These are phyloP conservation scores for Drosophila rellima DNA, from an alignment of 2,888 invertebrate genomes.

Conservation along the genomic window DNA sequence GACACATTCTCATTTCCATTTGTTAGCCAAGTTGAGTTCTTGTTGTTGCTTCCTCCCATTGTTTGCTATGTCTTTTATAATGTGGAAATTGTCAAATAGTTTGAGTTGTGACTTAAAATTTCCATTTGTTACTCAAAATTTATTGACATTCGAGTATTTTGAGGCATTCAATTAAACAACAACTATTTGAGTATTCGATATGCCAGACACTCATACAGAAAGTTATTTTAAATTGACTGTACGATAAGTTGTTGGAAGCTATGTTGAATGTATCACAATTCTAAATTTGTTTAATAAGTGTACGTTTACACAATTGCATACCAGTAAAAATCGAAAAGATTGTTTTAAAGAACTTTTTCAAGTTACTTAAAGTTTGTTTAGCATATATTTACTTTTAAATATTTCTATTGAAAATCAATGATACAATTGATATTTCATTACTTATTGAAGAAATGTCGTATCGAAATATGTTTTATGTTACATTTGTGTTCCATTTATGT, in stretches of 20 bases:
- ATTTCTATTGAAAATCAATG: background rate
- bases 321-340: no score
- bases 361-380: background rate
- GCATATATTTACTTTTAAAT: background rate
- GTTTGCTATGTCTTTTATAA: conserved; percentile 20
- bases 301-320: background rate
- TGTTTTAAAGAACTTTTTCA: background rate
- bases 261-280: background rate
- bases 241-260: background rate
- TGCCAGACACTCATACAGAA: background rate
- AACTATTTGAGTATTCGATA: conserved; percentile 45
- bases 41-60: conserved; percentile 2
- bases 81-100: conserved; percentile 44
- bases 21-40: conserved; percentile 1
- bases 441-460: background rate
- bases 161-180: conserved; percentile 51
- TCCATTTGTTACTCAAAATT: conserved; percentile 12
- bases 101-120: conserved; percentile 11
- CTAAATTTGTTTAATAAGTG: background rate
- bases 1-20: conserved; percentile 8
- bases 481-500: background rate
- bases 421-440: background rate
- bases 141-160: conserved; percentile 31
- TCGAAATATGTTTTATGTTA: background rate
- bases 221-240: background rate